Base-by-base conservation (phyloP, 1,140 invertebrate genomes). In the Lutraria rhynchaena region DNA sequence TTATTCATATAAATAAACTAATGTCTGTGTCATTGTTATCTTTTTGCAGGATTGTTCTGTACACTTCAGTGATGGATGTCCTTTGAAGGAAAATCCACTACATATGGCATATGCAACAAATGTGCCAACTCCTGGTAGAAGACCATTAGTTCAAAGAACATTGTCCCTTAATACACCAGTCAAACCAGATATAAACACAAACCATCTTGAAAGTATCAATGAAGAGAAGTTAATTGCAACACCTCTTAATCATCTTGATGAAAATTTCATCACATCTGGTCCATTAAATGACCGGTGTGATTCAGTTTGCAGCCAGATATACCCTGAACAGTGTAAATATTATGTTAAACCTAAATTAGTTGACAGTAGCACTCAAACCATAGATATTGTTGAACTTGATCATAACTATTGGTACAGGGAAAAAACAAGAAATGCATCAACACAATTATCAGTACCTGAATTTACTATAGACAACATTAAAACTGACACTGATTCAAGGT, bases 31-130 rank as follows among this genome's bases (percentile, higher is more conserved):
- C n/a, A n/a, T n/a, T 55, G 2, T 57, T 55, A 31, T 13, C 4
- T 37, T 71, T 9, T 73, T 58, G 0, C 71, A 75, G 71, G 71
- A 60, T 11, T 75, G 71, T 60, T 75, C 53, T 19, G 24, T 46
- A 7, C 71, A 75, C 29, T 75, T 75, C 37, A 33, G 44, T 46
- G 71, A 75, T 49, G 58, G 31, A n/a, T 17, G 37, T 11, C 71
- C 71, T 60, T 27, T 57, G 0, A 60, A 61, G 27, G 3, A 15
- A 35, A 75, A 75, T 35, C 57, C 71, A 3, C 9, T 60, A 31
- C n/a, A 75, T 13, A 60, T 75, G 55, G 57, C 31, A 13, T 75
- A 70, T 67, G 24, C 35, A 27, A 5, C 53, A 5, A 5, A 9
- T 5, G n/a, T n/a, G 4, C 53, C 53, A 55, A 55, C 53, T 9